Conservation (phyloP, 2,797 vertebrate genomes). For the Neosilurus mollespiculum region DNA sequence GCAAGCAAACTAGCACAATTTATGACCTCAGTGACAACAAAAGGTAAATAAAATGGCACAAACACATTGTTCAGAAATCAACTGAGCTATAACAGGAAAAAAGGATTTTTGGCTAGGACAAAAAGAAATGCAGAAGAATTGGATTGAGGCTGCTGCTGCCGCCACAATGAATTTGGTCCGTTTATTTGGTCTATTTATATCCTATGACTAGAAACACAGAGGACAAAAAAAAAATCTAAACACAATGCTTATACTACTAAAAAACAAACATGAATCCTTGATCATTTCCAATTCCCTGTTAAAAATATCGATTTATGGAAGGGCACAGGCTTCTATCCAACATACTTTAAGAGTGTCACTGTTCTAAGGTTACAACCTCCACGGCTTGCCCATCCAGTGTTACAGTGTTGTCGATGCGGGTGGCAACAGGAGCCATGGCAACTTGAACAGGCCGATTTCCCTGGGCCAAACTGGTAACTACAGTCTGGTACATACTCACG, state of each 20-base stretch:
- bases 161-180: slow-evolving; percentile 62
- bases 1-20: slow-evolving; percentile 24
- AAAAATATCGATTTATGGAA: slow-evolving; percentile 60
- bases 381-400: slow-evolving; percentile 96
- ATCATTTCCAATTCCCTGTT: slow-evolving; percentile 62
- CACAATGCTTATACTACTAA: slow-evolving; percentile 50
- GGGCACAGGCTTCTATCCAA: slow-evolving; percentile 58
- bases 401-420: slow-evolving; percentile 90
- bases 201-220: slow-evolving; percentile 47
- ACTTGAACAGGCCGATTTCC: slow-evolving; percentile 96
- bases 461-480: slow-evolving; percentile 95
- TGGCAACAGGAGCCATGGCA: slow-evolving; percentile 93
- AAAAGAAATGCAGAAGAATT: slow-evolving; percentile 3
- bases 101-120: neutral
- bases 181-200: slow-evolving; percentile 51
- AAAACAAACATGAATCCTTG: slow-evolving; percentile 58
- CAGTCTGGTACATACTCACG: slow-evolving; percentile 98
- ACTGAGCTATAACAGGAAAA: neutral
- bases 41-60: slow-evolving; percentile 20
- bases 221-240: slow-evolving; percentile 43
- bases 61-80: slow-evolving; percentile 12
- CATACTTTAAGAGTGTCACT: slow-evolving; percentile 74
- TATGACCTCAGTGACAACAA: neutral
- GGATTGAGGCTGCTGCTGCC: slow-evolving; percentile 12
- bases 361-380: slow-evolving; percentile 95